A percentile compares a stretch with the other conserved stretches of the same genome.
phyloP scores from a whole-genome alignment of 2,888 invertebrate genomes.

The Machimus atricapillus region DNA sequence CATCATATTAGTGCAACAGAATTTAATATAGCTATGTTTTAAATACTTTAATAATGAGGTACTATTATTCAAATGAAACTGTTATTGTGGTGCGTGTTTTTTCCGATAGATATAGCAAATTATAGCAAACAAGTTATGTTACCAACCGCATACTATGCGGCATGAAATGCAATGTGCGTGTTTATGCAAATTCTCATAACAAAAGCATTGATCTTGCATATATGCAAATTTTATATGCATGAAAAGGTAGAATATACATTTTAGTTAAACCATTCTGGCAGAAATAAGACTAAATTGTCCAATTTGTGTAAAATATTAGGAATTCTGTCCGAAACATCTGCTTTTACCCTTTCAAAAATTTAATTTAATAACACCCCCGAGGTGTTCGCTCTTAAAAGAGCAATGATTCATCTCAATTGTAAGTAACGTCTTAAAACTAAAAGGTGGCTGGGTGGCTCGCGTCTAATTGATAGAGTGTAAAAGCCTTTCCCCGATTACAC shows the following conservation, averaged over 20 bases:
- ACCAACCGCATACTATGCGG: not conserved
- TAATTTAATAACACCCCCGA: not conserved
- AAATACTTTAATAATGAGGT: not conserved
- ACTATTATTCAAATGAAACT: not conserved
- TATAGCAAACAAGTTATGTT: not conserved
- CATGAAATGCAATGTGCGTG: not conserved
- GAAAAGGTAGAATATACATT: not conserved
- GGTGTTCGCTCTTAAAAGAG: not conserved
- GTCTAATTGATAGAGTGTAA: not conserved
- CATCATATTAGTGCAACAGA: too few species aligned
- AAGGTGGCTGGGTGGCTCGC: not conserved
- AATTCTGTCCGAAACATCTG: not conserved
- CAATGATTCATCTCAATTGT: not conserved
- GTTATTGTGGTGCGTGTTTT: not conserved
- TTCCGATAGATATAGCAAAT: not conserved
- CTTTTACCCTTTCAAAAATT: not conserved
- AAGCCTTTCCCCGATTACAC: not conserved
- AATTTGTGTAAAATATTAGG: not conserved
- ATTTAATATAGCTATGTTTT: too few species aligned
- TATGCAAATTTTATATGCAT: not conserved
- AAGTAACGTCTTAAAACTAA: not conserved
- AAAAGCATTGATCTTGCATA: not conserved
- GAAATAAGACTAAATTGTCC: not conserved
- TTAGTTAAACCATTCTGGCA: not conserved
- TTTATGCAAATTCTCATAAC: not conserved